Base-by-base conservation (phyloP, 2,888 invertebrate species). In the Argynnis bischoffii region DNA sequence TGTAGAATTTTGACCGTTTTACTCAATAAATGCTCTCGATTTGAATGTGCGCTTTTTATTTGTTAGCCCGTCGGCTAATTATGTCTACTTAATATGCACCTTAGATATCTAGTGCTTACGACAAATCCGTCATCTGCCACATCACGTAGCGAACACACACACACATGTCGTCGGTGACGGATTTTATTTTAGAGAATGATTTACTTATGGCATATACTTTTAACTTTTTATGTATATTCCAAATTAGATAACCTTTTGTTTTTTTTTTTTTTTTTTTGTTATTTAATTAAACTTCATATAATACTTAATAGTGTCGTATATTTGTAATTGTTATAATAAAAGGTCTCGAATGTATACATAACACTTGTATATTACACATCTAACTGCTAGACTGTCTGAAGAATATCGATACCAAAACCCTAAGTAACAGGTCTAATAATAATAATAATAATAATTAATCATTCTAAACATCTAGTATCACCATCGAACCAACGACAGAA, bases 1-100 rank as follows among this genome's bases (percentile, higher is more conserved):
- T 92, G 91, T 92, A 92, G 92, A 86, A 90, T 91, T 91, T 92
- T 90, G 91, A 91, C 88, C 88, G 90, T 88, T 92, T 92, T 91
- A 91, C 85, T 85, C 86, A 91, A 91, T 92, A 92, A 92, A 92
- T 88, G 87, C 89, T 90, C 87, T 91, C 88, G 87, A 90, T 85
- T 81, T 84, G 78, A 81, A 75, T 74, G 76, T 75, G 77, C 77
- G 75, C 81, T 79, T 84, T 84, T 85, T 80, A 82, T 85, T 86
- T 83, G 83, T 84, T 82, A 84, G 69, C 72, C 72, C 59, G 53
- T 63, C 67, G 67, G 73, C 72, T 70, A 64, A 67, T 64, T 67
- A 55, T 70, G 65, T 66, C 66, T 67, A 64, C 71, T 61, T 67
- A 67, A 50, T 70, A 53, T 71, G 71, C 71, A 71, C 71, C 71